Base-by-base conservation (phyloP, 2,113 vertebrate genomes). In the Kryptolebias marmoratus region DNA sequence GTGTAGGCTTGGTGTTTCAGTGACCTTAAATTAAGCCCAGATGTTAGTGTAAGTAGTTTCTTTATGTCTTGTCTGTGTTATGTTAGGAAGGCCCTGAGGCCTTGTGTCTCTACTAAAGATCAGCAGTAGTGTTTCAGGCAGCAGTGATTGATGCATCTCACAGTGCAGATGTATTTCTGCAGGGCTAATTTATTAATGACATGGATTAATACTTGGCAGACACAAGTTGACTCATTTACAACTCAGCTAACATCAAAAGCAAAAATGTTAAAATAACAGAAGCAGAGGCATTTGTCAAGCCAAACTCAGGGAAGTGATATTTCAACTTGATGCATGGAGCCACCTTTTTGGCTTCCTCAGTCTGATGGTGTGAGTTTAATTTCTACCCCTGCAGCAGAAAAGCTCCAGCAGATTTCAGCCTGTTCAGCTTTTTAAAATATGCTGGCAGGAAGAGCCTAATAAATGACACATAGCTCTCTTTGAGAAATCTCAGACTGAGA, bases 271-370 rank as follows among this genome's bases (percentile, higher is more conserved):
- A 78, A 86, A 67, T 45, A 81, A 83, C 49, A 63, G 42, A 11
- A 57, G n/a, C 36, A 16, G 30, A 74, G 58, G 62, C 64, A 79
- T 88, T 84, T 77, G 72, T 85, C 80, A 81, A 68, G 73, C 15
- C 16, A 72, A 78, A 58, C 67, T 49, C 67, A 4, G 55, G 58
- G 57, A 42, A 58, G 73, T 60, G 50, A 81, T 86, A 64, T 73
- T 73, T 79, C 79, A 85, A 69, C 62, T 77, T 88, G 84, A 88
- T 87, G 67, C 84, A 85, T 85, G 78, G 78, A 59, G 67, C 54
- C 62, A 82, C 68, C 64, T 68, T 69, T 85, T 75, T 82, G 82
- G 65, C 77, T 50, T 55, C 58, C 73, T 59, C 57, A 45, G 61
- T 82, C 78, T 84, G 81, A 86, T 87, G 77, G 48, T 49, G 45